Base-by-base conservation (phyloP, 2,888 invertebrate species). In the Blastobasis adustella region DNA sequence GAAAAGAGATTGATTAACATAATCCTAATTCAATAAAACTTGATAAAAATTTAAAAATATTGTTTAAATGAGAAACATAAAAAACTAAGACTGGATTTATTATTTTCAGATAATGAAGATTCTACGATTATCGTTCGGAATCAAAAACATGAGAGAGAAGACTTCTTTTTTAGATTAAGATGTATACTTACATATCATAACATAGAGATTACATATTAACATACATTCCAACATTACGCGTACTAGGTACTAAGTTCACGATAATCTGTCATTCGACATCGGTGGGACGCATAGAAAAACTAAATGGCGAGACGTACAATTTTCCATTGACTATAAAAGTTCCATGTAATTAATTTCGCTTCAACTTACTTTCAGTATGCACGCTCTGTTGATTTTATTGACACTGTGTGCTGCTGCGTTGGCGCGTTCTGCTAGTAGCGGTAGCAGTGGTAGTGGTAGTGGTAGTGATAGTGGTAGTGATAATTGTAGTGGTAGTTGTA, bases 51-150 rank as follows among this genome's bases (percentile, higher is more conserved):
- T 23, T 23, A 23, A 23, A 23, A 23, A 23, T 23, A 23, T 23
- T 23, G 23, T 23, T 23, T 2, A 23, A 23, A 23, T 23, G 23
- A 23, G 23, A 23, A 23, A 23, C 23, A 23, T 23, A 2, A 23
- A 23, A 23, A 23, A 23, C 23, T 23, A 23, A 23, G 2, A 23
- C 2, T 8, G 5, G 3, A 45, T 49, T 43, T 46, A 40, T 50
- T 57, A 10, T 54, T 79, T 74, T 37, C 76, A 84, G 84, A 52
- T 70, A 48, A 58, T 73, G 58, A 72, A 71, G 63, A 61, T 62
- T 44, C n/a, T 61, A 0, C 66, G 80, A 55, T 52, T 49, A 10
- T 69, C 65, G 62, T 65, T 77, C 47, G 79, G 79, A 9, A 69
- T 67, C 50, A 74, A 60, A 57, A 79, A 79, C 63, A 65, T 74